phyloP scores from a whole-genome alignment of 2,888 invertebrate species.

The Thera britannica region DNA sequence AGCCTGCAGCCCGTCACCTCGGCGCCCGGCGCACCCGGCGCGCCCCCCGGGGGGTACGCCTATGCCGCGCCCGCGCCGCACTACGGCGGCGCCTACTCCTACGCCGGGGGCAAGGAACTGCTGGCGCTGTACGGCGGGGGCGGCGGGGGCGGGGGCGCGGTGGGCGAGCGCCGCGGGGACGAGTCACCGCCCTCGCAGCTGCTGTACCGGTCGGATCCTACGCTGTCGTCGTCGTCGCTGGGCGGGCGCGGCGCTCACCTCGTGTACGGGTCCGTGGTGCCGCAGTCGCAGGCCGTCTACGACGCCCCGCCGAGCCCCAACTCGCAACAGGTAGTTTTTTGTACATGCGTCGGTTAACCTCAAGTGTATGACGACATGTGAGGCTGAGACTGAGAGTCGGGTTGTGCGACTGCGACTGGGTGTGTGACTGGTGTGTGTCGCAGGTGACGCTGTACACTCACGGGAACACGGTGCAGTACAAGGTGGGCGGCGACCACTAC shows the following conservation, averaged over 20 bases:
- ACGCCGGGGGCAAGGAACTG: constrained; percentile 45
- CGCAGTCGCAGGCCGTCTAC: constrained; percentile 77
- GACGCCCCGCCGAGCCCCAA: constrained; percentile 85
- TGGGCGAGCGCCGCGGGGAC: constrained; percentile 63
- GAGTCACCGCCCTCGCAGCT: constrained; percentile 84
- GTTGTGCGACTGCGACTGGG: not conserved
- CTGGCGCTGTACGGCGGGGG: constrained; percentile 36
- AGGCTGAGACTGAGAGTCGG: too few relatives aligned
- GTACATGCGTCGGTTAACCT: not conserved
- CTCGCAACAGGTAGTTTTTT: constrained; percentile 74
- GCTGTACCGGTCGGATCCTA: constrained; percentile 88
- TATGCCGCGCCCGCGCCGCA: constrained; percentile 65
- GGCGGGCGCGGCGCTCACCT: constrained; percentile 79
- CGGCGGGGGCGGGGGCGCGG: constrained; percentile 50
- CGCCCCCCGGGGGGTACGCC: constrained; percentile 33
- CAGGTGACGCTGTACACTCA: constrained; percentile 85
- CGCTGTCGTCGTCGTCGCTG: constrained; percentile 86
- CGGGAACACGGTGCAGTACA: constrained; percentile 83
- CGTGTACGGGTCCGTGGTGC: constrained; percentile 76
- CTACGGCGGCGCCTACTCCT: constrained; percentile 65
- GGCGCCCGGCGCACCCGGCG: constrained; percentile 53
- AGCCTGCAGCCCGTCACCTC: constrained; percentile 87
- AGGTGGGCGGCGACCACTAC: constrained; percentile 78
- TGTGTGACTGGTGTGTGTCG: not conserved
- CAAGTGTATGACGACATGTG: too few relatives aligned